Conservation (phyloP, 2,113 vertebrate species). For the Campylomormyrus numenius region DNA sequence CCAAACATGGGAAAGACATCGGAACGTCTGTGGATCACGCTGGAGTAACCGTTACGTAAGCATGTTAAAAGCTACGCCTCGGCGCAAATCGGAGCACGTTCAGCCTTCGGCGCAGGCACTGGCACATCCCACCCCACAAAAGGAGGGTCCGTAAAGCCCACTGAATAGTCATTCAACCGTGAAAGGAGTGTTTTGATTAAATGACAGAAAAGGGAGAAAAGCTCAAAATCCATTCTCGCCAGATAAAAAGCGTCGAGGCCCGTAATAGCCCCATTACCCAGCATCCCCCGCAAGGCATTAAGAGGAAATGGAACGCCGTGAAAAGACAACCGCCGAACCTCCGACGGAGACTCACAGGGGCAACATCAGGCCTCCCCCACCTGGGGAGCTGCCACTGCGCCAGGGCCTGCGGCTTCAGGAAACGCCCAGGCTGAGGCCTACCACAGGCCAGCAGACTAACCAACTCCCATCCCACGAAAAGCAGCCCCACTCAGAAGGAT, state of each 20-base stretch:
- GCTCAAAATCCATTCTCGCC: not conserved
- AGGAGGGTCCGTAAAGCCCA: not conserved
- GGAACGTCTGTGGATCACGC: not conserved
- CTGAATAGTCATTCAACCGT: not conserved
- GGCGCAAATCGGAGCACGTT: not conserved
- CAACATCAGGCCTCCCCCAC: not conserved
- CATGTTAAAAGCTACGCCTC: not conserved
- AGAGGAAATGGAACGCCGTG: not conserved
- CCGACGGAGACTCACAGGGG: not conserved
- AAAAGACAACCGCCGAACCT: not conserved
- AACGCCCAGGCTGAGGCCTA: slow-evolving; percentile 9
- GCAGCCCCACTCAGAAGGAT: not conserved
- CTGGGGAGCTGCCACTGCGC: not conserved
- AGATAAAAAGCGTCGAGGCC: not conserved
- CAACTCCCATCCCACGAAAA: not conserved
- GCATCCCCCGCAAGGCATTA: not conserved
- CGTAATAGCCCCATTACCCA: not conserved
- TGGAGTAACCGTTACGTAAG: not conserved
- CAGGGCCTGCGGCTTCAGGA: not conserved
- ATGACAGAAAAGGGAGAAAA: not conserved
- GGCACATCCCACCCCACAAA: not conserved
- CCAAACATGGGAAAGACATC: not conserved
- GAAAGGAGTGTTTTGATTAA: not conserved
- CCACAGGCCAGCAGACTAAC: slow-evolving; percentile 3
- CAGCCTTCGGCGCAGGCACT: not conserved